A percentile compares a stretch with the other conserved stretches of the same genome.
These are phyloP conservation scores for Trichopoda pennipes DNA, from an alignment of 2,888 invertebrate species.

Conservation along the genomic window DNA sequence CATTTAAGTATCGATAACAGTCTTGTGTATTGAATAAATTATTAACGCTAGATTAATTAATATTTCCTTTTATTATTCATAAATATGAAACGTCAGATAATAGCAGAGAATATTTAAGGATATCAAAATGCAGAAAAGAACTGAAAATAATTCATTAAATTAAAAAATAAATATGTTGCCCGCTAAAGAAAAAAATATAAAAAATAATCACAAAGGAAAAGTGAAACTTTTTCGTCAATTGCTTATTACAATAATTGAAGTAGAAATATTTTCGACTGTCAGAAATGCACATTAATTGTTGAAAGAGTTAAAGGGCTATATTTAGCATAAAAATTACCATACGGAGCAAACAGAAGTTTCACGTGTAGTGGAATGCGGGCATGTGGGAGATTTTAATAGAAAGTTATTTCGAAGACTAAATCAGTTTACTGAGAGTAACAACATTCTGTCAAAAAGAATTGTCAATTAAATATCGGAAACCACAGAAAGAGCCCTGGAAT, in stretches of 20 bases:
- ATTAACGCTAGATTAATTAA: conserved; percentile 68
- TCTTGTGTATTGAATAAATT: conserved; percentile 60
- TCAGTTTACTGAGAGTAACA: too few relatives aligned
- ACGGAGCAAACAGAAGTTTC: too few relatives aligned
- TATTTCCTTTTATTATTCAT: conserved; percentile 52
- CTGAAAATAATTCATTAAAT: conserved; percentile 15
- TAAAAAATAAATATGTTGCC: neutral
- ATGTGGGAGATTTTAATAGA: too few relatives aligned
- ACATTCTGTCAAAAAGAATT: too few relatives aligned
- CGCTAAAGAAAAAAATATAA: neutral
- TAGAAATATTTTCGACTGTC: conserved; percentile 18
- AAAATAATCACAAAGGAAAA: conserved; percentile 1
- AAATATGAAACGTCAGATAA: conserved; percentile 28
- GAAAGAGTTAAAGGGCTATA: neutral
- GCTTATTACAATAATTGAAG: conserved; percentile 43
- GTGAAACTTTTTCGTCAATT: conserved; percentile 29
- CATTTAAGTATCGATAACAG: conserved; percentile 60
- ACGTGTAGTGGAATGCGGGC: too few relatives aligned
- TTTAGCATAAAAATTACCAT: too few relatives aligned
- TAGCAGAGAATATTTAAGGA: conserved; percentile 33
- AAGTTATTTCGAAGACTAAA: too few relatives aligned
- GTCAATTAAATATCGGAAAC: too few relatives aligned
- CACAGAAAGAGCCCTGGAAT: too few relatives aligned
- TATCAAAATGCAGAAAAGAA: conserved; percentile 41
- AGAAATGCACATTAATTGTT: neutral